A percentile compares a stretch with the other conserved stretches of the same genome.
Conservation (phyloP, 2,888 invertebrate species). For the Melolontha melolontha region DNA sequence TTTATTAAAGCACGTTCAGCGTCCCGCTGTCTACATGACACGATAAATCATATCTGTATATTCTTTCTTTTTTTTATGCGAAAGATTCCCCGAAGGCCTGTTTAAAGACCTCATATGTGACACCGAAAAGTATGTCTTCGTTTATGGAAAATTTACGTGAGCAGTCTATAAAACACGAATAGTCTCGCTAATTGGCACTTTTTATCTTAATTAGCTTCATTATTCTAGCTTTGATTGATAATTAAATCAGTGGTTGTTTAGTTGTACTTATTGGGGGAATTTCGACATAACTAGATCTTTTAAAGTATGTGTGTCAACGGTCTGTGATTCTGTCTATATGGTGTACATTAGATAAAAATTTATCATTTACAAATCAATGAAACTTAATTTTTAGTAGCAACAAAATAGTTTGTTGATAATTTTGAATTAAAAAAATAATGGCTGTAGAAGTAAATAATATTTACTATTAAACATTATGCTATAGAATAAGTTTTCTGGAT, state of each 20-base stretch:
- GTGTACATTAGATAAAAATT: too few species aligned
- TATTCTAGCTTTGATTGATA: constrained; percentile 39
- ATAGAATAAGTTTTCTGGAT: too few species aligned
- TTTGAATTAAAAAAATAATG: too few species aligned
- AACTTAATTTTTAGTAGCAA: too few species aligned
- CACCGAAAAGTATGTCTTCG: neutral
- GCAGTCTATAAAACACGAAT: constrained; percentile 18
- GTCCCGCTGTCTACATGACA: constrained; percentile 29
- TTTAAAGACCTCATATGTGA: constrained; percentile 18
- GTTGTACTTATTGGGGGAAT: constrained; percentile 11
- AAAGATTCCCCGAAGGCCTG: constrained; percentile 19
- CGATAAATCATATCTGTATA: constrained; percentile 28
- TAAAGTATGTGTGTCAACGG: constrained; percentile 32
- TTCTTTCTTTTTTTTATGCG: constrained; percentile 8
- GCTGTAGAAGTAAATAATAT: too few species aligned
- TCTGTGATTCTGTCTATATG: neutral
- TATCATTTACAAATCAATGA: too few species aligned
- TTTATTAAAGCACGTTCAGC: constrained; percentile 25
- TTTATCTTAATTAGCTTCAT: constrained; percentile 40
- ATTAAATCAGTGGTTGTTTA: constrained; percentile 25
- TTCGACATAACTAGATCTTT: constrained; percentile 30
- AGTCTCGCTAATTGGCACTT: constrained; percentile 33
- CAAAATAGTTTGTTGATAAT: too few species aligned
- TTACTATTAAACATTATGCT: too few species aligned
- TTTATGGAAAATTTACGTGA: constrained; percentile 25